Conservation (phyloP, 2,888 invertebrate genomes). For the Achlya flavicornis region DNA sequence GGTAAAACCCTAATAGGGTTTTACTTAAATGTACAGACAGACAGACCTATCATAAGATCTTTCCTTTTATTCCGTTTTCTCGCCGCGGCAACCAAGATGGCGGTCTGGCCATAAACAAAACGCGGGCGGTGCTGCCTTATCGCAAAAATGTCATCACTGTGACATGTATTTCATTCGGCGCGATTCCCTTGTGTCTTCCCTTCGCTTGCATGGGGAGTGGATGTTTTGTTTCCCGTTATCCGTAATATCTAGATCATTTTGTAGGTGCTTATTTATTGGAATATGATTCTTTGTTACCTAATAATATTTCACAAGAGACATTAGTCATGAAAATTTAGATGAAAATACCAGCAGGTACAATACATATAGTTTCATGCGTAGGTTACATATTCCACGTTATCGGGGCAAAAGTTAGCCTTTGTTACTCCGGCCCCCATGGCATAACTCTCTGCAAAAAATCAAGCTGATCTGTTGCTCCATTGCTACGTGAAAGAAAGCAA, state of each 20-base stretch:
- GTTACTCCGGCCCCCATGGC: no score
- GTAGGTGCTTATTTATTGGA: conserved; percentile 26
- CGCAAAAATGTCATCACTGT: conserved; percentile 67
- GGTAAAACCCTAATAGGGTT: no score
- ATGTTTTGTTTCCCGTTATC: conserved; percentile 48
- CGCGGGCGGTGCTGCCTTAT: conserved; percentile 60
- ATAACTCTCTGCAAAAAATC: no score
- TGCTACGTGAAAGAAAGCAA: no score
- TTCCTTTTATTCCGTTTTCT: conserved; percentile 36
- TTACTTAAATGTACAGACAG: no score
- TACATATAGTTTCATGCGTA: no score
- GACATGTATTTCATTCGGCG: conserved; percentile 63
- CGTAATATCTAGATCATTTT: conserved; percentile 44
- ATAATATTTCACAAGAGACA: background rate
- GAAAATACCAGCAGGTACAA: background rate
- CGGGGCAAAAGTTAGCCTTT: no score
- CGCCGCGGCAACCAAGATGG: conserved; percentile 53
- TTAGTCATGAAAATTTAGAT: background rate
- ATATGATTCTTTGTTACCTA: background rate
- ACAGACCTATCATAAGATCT: no score
- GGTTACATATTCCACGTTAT: no score
- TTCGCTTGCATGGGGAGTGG: conserved; percentile 31
- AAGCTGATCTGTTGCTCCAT: no score
- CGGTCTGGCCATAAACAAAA: conserved; percentile 65
- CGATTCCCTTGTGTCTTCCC: conserved; percentile 54